phyloP scores from a whole-genome alignment of 2,113 vertebrate species.

The Alligator mississippiensis region DNA sequence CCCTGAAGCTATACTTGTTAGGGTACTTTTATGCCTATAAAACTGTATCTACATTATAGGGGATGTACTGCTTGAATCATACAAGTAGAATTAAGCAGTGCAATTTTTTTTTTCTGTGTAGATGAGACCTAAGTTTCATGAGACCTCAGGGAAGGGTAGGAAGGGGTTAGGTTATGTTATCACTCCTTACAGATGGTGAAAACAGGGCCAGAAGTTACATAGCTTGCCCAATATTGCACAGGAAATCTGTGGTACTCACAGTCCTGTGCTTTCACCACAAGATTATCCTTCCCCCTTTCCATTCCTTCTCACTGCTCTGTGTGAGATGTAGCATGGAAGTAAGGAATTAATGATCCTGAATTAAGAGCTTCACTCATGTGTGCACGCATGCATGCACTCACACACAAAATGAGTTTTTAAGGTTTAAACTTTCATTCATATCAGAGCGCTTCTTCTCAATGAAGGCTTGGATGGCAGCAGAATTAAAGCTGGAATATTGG shows the following conservation, averaged over 20 bases:
- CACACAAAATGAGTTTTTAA: background rate
- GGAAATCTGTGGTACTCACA: background rate
- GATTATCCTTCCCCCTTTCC: background rate
- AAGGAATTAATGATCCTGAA: background rate
- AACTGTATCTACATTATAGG: background rate
- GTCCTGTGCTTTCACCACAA: background rate
- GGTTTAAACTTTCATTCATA: background rate
- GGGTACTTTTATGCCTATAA: background rate
- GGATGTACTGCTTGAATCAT: fast-evolving
- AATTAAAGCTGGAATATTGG: too few species aligned
- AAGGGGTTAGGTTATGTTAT: background rate
- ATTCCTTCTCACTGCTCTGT: background rate
- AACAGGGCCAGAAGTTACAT: background rate
- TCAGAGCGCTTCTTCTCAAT: background rate
- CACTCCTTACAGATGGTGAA: background rate
- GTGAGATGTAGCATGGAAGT: background rate
- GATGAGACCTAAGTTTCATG: background rate
- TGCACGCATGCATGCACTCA: background rate
- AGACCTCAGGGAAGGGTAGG: background rate
- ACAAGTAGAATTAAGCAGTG: fast-evolving
- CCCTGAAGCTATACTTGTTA: background rate
- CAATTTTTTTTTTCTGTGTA: fast-evolving
- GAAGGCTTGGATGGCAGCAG: background rate
- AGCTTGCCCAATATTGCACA: background rate
- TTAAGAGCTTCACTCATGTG: background rate